Conservation (phyloP, 2,113 vertebrate genomes). For the Chascanopsetta lugubris region DNA sequence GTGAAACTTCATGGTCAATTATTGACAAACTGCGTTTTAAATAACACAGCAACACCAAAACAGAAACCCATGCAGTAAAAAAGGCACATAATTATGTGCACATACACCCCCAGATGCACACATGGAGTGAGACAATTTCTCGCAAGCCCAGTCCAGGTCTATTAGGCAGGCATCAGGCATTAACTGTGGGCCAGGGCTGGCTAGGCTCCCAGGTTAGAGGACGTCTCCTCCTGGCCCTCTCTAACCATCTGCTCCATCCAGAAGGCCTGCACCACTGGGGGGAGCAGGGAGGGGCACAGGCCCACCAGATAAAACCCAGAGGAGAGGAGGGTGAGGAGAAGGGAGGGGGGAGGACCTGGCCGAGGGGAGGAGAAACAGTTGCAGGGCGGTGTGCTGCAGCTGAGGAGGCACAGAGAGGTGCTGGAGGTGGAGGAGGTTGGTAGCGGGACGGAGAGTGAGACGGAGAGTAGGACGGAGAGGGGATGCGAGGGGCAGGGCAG, state of each 20-base stretch:
- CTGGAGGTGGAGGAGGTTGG: constrained; percentile 19
- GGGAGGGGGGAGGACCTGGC: constrained; percentile 1
- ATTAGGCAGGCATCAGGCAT: constrained; percentile 73
- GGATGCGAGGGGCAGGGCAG: constrained; percentile 46
- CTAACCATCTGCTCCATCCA: constrained; percentile 83
- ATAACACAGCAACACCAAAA: constrained; percentile 21
- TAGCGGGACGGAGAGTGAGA: constrained; percentile 20
- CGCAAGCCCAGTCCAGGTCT: constrained; percentile 64
- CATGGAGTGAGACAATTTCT: constrained; percentile 46
- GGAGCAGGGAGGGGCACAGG: constrained; percentile 27
- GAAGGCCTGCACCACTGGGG: constrained; percentile 78
- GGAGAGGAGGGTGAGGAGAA: constrained; percentile 29
- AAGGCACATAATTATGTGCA: constrained; percentile 33
- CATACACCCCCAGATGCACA: constrained; percentile 36
- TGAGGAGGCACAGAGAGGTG: neutral
- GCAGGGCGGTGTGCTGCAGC: constrained; percentile 9
- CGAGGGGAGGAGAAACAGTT: constrained; percentile 2
- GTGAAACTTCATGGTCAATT: constrained; percentile 18
- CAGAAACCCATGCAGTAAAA: neutral
- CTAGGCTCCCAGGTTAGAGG: constrained; percentile 82
- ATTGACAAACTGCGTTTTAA: constrained; percentile 18
- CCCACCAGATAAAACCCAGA: constrained; percentile 57
- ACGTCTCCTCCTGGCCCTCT: constrained; percentile 80
- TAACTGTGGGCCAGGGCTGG: constrained; percentile 74
- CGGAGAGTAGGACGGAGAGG: neutral